Evolutionary conservation across 2,888 invertebrate species (phyloP).

Genomic region (Xylota sylvarum): DNA sequence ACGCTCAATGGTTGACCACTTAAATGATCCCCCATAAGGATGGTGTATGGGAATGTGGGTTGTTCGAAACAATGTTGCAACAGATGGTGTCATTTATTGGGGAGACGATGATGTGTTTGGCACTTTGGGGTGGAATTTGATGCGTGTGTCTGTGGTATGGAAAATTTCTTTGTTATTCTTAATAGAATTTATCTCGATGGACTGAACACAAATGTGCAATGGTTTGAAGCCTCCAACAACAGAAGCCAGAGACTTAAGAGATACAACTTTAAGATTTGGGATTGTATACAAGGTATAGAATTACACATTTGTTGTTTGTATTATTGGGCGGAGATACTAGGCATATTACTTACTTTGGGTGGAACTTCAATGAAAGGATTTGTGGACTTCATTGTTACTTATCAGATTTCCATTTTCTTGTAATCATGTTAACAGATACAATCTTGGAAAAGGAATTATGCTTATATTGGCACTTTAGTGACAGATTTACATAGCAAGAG

Average conservation of each 20-base stretch:
- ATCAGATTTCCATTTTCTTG: background rate
- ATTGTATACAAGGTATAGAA: background rate
- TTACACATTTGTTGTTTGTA: background rate
- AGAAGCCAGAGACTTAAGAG: background rate
- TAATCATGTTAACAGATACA: background rate
- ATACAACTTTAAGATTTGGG: background rate
- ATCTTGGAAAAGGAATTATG: background rate
- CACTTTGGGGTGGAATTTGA: constrained; percentile 26
- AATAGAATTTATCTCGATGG: constrained; percentile 40
- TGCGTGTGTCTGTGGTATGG: constrained; percentile 3
- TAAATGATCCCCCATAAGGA: constrained; percentile 38
- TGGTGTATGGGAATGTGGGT: constrained; percentile 22
- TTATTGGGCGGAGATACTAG: background rate
- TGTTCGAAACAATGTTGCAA: constrained; percentile 64
- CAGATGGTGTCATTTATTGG: constrained; percentile 67
- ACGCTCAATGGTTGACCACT: constrained; percentile 66
- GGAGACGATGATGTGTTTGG: constrained; percentile 20
- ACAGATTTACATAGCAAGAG: no score
- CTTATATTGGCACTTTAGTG: no score
- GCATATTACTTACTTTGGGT: background rate
- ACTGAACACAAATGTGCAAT: constrained; percentile 26
- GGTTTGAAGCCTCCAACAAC: background rate
- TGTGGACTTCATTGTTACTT: background rate
- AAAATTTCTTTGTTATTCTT: constrained; percentile 47
- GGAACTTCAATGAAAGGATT: background rate